These are phyloP conservation scores for Parelbella ahira DNA, from an alignment of 2,888 invertebrate genomes.

Conservation along the genomic window DNA sequence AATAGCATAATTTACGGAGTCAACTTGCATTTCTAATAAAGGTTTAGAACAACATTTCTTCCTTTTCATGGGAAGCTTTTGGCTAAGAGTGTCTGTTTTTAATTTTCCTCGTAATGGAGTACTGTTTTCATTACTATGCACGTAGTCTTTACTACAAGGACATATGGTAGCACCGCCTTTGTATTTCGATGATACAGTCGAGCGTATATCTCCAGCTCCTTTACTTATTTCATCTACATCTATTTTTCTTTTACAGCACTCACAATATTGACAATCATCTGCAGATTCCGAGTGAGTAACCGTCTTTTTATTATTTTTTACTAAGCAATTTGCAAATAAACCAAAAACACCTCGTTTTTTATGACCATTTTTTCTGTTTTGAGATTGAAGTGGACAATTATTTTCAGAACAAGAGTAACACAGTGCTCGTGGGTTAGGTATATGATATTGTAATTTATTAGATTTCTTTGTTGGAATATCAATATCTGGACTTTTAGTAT, in stretches of 20 bases:
- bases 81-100: too few species aligned
- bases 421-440: not conserved
- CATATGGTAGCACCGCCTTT: too few species aligned
- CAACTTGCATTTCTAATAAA: slow-evolving; percentile 28
- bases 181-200: not conserved
- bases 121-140: too few species aligned
- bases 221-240: slow-evolving; percentile 27
- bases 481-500: not conserved
- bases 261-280: slow-evolving; percentile 26
- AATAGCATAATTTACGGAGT: slow-evolving; percentile 28
- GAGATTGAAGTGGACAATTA: slow-evolving; percentile 5
- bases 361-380: not conserved
- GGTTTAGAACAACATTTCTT: too few species aligned
- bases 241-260: slow-evolving; percentile 27
- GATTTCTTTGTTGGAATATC: too few species aligned
- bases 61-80: too few species aligned
- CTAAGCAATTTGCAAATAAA: not conserved
- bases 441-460: not conserved
- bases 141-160: too few species aligned
- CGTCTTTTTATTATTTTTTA: slow-evolving; percentile 1
- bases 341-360: not conserved
- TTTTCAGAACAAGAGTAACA: slow-evolving; percentile 19
- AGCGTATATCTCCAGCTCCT: slow-evolving; percentile 26
- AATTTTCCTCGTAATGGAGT: too few species aligned
- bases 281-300: slow-evolving; percentile 9